Evolutionary conservation across 2,888 invertebrate genomes (phyloP).

Genomic region (Chromoteleia sp.): DNA sequence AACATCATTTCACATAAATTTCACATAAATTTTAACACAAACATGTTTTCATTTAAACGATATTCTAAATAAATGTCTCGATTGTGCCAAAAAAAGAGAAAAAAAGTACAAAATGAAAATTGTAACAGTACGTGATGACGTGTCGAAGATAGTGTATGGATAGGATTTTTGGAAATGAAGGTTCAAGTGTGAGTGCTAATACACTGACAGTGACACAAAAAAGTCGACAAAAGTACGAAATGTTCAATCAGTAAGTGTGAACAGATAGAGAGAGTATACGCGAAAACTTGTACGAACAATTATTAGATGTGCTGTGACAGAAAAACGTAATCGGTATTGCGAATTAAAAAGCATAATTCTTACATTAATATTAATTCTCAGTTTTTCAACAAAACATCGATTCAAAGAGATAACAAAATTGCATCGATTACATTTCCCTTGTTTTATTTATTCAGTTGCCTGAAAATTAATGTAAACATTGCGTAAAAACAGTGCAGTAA

Average conservation of each 20-base stretch:
- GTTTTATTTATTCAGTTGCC: conserved; percentile 20
- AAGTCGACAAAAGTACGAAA: conserved; percentile 28
- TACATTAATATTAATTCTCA: no score
- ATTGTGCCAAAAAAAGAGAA: no score
- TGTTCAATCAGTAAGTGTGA: background rate
- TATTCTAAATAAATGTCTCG: no score
- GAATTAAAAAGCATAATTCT: no score
- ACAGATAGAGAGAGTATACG: conserved; percentile 27
- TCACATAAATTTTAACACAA: background rate
- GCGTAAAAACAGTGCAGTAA: conserved; percentile 42
- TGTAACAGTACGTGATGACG: conserved; percentile 40
- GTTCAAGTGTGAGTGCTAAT: conserved; percentile 47
- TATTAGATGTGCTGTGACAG: conserved; percentile 27
- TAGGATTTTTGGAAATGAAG: conserved; percentile 30
- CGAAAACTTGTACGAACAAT: conserved; percentile 13
- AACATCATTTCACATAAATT: background rate
- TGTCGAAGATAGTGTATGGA: conserved; percentile 1
- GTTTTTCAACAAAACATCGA: background rate
- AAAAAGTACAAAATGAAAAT: no score
- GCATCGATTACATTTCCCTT: conserved; percentile 29
- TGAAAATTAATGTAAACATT: conserved; percentile 59
- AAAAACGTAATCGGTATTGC: conserved; percentile 13
- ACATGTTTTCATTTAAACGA: background rate
- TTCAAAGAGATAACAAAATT: no score
- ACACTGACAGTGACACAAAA: conserved; percentile 52